Evolutionary conservation across 2,888 invertebrate species (phyloP).

Genomic region (Pammene aurita): DNA sequence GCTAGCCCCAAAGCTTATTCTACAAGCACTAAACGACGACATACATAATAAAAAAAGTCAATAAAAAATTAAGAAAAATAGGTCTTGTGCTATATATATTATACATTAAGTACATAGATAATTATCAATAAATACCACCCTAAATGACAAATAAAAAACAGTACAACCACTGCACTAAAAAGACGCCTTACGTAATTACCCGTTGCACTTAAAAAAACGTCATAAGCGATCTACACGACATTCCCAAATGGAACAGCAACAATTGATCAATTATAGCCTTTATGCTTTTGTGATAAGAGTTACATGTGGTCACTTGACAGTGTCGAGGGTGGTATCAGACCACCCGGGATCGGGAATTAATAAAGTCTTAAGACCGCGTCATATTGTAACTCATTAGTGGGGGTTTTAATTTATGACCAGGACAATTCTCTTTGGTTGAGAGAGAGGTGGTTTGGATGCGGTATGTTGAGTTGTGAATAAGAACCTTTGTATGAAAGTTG

Average conservation of each 20-base stretch:
- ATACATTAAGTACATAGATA: neutral
- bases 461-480: constrained; percentile 29
- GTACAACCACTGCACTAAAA: constrained; percentile 2
- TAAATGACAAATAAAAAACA: neutral
- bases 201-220: constrained; percentile 11
- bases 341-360: constrained; percentile 64
- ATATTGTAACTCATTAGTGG: constrained; percentile 75
- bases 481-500: no score
- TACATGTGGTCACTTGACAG: neutral
- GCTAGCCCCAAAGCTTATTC: no score
- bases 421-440: constrained; percentile 54
- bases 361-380: constrained; percentile 63
- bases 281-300: neutral
- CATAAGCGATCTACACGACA: constrained; percentile 31
- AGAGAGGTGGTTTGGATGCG: constrained; percentile 47
- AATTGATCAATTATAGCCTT: neutral
- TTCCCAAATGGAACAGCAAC: constrained; percentile 22
- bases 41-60: no score
- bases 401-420: constrained; percentile 68
- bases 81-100: no score
- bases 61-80: no score
- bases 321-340: constrained; percentile 46
- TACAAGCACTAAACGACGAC: no score
- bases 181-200: constrained; percentile 10
- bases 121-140: constrained; percentile 1